These are phyloP conservation scores for Parasteatoda lunata DNA, from an alignment of 2,888 invertebrate genomes.

Conservation along the genomic window DNA sequence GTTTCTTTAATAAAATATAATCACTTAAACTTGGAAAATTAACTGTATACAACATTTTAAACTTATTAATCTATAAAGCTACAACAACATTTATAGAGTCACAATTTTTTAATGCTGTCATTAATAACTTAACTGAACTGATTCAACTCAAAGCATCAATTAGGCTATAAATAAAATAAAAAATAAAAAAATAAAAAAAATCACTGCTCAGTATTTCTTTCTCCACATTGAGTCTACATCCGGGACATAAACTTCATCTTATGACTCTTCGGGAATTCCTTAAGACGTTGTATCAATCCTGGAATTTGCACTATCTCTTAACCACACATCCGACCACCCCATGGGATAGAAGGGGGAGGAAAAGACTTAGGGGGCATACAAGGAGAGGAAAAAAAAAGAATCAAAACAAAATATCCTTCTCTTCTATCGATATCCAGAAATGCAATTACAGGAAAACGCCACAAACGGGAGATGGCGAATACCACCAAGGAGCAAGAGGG, in stretches of 20 bases:
- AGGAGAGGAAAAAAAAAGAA: neutral
- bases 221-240: neutral
- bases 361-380: neutral
- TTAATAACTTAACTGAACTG: no score
- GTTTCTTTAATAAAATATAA: no score
- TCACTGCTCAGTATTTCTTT: neutral
- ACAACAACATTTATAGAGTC: no score
- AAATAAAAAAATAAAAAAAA: no score
- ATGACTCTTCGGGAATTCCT: neutral
- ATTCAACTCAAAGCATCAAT: no score
- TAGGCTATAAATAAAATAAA: no score
- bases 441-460: constrained; percentile 14
- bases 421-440: constrained; percentile 9
- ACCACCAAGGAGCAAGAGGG: constrained; percentile 4
- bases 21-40: no score
- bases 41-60: no score
- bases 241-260: neutral
- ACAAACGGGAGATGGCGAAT: neutral
- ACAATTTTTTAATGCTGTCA: no score
- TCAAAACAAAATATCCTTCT: constrained; percentile 19
- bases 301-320: constrained; percentile 6
- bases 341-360: neutral
- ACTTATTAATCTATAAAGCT: no score
- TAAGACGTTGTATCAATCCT: constrained; percentile 26
- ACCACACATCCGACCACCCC: constrained; percentile 1